Conservation (phyloP, 2,888 invertebrate genomes). For the Drosophila rellima region DNA sequence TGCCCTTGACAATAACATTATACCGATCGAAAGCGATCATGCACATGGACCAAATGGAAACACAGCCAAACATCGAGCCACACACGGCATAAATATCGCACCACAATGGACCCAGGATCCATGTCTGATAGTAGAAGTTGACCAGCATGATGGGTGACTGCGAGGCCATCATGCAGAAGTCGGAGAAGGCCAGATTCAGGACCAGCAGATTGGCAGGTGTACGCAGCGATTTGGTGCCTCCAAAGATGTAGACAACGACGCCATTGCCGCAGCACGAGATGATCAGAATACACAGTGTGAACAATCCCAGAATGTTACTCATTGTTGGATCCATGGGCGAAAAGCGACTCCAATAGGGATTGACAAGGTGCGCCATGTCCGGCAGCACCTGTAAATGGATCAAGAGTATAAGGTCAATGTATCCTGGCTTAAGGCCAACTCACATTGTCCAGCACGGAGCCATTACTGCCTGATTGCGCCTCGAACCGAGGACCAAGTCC, state of each 20-base stretch:
- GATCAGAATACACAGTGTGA: constrained; percentile 90
- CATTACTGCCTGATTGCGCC: constrained; percentile 86
- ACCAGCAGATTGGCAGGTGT: constrained; percentile 96
- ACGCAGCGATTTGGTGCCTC: constrained; percentile 87
- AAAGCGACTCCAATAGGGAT: constrained; percentile 94
- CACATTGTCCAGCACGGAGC: constrained; percentile 94
- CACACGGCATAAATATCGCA: constrained; percentile 95
- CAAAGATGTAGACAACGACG: constrained; percentile 85
- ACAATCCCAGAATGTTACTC: constrained; percentile 93
- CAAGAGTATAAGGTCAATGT: too few species aligned
- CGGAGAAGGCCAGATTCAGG: constrained; percentile 95
- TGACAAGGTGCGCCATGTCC: constrained; percentile 89
- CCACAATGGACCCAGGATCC: constrained; percentile 88
- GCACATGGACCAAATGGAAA: constrained; percentile 97
- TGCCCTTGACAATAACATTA: constrained; percentile 96
- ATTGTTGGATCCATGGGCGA: constrained; percentile 95
- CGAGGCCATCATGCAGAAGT: constrained; percentile 93
- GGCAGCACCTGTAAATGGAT: constrained; percentile 85
- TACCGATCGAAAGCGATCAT: constrained; percentile 97
- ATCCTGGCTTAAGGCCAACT: constrained; percentile 8
- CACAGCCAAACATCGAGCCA: constrained; percentile 95
- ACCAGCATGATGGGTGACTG: constrained; percentile 85
- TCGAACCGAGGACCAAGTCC: constrained; percentile 56
- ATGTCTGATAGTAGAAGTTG: constrained; percentile 85
- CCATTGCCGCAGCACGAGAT: constrained; percentile 85